Conservation (phyloP, 2,113 vertebrate species). For the Callospermophilus lateralis region DNA sequence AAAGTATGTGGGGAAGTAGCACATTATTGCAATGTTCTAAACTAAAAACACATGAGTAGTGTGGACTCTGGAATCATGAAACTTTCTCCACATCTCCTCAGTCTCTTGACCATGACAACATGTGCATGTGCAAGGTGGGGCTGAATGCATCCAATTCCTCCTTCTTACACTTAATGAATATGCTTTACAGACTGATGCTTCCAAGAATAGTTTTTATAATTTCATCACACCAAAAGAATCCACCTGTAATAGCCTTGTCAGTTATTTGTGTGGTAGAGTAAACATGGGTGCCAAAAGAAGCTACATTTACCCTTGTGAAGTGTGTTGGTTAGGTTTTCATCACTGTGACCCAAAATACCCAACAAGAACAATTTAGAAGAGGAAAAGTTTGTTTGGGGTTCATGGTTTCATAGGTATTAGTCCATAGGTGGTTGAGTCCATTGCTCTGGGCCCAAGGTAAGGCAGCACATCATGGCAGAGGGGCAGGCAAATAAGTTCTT, state of each 20-base stretch:
- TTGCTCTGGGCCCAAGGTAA: no score
- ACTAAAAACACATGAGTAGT: neutral
- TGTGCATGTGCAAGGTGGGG: neutral
- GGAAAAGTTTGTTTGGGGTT: no score
- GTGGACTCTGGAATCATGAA: neutral
- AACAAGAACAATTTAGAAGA: no score
- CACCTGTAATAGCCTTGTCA: neutral
- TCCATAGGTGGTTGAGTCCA: no score
- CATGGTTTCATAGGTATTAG: no score
- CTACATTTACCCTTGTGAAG: neutral
- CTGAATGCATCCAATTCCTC: neutral
- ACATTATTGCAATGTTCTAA: neutral
- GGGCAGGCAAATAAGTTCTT: no score
- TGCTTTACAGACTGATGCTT: neutral
- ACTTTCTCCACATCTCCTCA: neutral
- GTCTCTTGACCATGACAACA: conserved; percentile 10
- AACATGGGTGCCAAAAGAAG: neutral
- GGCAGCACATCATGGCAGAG: no score
- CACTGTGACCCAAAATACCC: no score
- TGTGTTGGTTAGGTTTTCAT: no score
- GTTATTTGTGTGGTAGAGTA: neutral
- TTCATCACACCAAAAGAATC: neutral
- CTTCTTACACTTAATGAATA: conserved; percentile 51
- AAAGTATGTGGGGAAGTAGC: neutral
- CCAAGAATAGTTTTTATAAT: conserved; percentile 15